Evolutionary conservation across 2,797 vertebrate species (phyloP).

Genomic region (Enteromius anoplus): DNA sequence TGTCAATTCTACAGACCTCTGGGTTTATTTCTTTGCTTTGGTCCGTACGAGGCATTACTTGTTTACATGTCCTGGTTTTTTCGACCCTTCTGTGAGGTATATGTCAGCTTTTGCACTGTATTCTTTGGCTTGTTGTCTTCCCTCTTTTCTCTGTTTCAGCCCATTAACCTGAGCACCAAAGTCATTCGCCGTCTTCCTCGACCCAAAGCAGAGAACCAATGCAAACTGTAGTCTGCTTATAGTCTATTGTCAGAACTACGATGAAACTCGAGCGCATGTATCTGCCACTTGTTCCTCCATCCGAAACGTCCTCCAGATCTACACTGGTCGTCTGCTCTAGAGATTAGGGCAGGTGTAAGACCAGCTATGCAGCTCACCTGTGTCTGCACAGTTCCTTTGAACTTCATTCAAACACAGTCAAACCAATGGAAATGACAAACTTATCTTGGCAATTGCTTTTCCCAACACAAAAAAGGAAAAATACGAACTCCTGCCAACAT

Average conservation of each 20-base stretch:
- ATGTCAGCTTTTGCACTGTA: conserved; percentile 62
- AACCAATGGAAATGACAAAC: conserved; percentile 53
- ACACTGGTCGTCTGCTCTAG: conserved; percentile 58
- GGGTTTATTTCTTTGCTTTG: conserved; percentile 60
- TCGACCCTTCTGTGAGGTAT: conserved; percentile 58
- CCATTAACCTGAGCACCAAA: conserved; percentile 61
- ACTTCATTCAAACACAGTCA: conserved; percentile 47
- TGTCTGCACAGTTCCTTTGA: conserved; percentile 41
- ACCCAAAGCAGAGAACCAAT: conserved; percentile 61
- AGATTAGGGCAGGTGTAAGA: conserved; percentile 58
- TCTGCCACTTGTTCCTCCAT: conserved; percentile 44
- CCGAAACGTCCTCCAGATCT: conserved; percentile 49
- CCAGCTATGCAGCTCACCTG: conserved; percentile 63
- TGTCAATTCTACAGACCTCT: conserved; percentile 69
- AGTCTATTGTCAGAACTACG: conserved; percentile 45
- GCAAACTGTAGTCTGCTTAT: conserved; percentile 59
- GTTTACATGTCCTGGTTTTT: conserved; percentile 64
- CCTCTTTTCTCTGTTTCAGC: conserved; percentile 44
- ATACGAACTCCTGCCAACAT: conserved; percentile 41
- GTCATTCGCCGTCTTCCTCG: conserved; percentile 62
- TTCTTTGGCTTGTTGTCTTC: conserved; percentile 61
- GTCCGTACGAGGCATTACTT: conserved; percentile 64
- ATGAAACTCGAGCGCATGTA: conserved; percentile 52
- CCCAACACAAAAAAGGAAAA: conserved; percentile 45
- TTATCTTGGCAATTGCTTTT: conserved; percentile 47